Conservation (phyloP, 2,888 invertebrate genomes). For the Pristionchus maxplancki region DNA sequence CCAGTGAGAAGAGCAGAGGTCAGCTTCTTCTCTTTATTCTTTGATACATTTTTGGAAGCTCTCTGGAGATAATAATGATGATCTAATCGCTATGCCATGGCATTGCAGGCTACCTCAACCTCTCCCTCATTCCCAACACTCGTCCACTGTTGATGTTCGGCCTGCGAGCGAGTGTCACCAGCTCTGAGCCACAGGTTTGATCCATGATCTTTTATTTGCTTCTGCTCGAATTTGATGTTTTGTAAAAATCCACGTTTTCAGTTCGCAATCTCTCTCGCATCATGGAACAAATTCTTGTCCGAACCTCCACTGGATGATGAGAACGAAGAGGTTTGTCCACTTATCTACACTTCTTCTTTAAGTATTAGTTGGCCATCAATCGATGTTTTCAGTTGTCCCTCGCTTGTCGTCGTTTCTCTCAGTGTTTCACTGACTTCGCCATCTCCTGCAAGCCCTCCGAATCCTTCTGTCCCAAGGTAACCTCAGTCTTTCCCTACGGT, state of each 20-base stretch:
- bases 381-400: neutral
- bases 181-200: constrained; percentile 61
- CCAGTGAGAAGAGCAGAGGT: constrained; percentile 69
- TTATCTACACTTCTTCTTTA: neutral
- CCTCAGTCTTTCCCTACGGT: neutral
- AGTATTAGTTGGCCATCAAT: neutral
- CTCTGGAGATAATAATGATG: neutral
- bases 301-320: constrained; percentile 58
- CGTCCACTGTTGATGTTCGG: constrained; percentile 68
- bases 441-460: constrained; percentile 64
- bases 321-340: constrained; percentile 58
- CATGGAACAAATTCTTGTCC: constrained; percentile 64
- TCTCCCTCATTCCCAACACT: constrained; percentile 57
- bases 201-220: constrained; percentile 7
- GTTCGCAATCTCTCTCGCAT: constrained; percentile 48
- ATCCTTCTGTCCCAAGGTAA: constrained; percentile 42
- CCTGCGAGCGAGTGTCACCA: constrained; percentile 62
- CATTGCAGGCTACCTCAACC: constrained; percentile 58
- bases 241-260: too few relatives aligned
- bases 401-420: constrained; percentile 58
- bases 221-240: too few relatives aligned
- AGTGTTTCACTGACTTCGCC: constrained; percentile 64
- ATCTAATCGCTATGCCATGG: too few relatives aligned
- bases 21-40: neutral
- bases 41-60: neutral